Base-by-base conservation (phyloP, 2,113 vertebrate genomes). In the Anas platyrhynchos region DNA sequence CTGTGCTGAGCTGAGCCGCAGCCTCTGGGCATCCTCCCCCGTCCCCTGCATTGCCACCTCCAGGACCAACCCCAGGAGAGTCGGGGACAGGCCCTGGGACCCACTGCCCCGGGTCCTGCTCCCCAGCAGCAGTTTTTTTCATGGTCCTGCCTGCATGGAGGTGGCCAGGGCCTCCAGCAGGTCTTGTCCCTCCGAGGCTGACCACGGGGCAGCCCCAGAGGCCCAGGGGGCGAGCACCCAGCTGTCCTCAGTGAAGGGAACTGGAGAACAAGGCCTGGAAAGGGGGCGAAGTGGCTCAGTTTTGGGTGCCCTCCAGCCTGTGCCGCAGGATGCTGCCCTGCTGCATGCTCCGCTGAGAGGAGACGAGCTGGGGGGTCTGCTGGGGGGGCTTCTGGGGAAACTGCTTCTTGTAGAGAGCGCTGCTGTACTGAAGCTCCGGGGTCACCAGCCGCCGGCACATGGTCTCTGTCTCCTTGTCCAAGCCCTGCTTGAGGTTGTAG, bases 401-500 rank as follows among this genome's bases (percentile, higher is more conserved):
- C 94, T 98, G 98, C 68, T 95, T 97, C 25, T 91, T 92, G 80
- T 98, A 98, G 25, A 99, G 95, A 1, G 43, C 21, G 2, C 83
- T 77, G 46, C 97, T 98, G 91, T 99, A 99, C 79, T 98, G 98
- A 65, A 99, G 97, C 89, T 98, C 98, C 0, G 98, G 98, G 18
- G 96, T 98, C 74, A 99, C 97, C 38, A 99, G 91, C 67, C 83
- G 97, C 66, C 95, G 92, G 93, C 98, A 98, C 44, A 80, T 91
- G 15, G 8, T 55, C 89, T 83, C 97, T 1, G 86, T 97, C 52
- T 91, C 61, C 34, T 7, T 14, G 4, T 92, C 94, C 83, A 98
- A 62, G 16, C 96, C 94, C 59, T 97, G 92, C 38, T 98, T 98
- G 73, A 99, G 88, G 91, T 99, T 98, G 4, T 98, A 99, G 56